Percentiles rank a stretch among this genome's conserved stretches.
phyloP scores from a whole-genome alignment of 2,113 vertebrate species.

The Zosterops lateralis region DNA sequence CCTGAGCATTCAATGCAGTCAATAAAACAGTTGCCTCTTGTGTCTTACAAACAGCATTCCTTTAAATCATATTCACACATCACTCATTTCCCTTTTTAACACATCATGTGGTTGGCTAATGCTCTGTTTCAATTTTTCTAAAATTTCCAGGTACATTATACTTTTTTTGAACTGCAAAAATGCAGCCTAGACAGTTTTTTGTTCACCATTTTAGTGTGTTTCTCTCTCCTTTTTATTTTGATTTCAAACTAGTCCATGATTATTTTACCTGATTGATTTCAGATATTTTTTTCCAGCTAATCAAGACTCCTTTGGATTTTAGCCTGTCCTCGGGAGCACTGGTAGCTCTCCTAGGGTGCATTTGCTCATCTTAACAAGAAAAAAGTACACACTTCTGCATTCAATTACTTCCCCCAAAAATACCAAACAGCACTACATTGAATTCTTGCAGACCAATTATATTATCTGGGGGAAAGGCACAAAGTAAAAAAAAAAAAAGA shows the following conservation, averaged over 20 bases:
- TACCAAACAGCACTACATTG: not conserved
- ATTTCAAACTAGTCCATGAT: not conserved
- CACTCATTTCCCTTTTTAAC: not conserved
- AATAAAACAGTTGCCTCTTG: not conserved
- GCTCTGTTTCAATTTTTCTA: not conserved
- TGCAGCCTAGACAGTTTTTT: not conserved
- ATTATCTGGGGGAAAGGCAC: not conserved
- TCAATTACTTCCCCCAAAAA: not conserved
- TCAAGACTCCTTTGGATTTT: not conserved
- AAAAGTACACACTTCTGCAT: not conserved
- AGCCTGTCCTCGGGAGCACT: not conserved
- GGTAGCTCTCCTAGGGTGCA: not conserved
- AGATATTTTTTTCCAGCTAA: not conserved
- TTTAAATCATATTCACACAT: rapidly evolving
- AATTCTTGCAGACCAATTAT: not conserved
- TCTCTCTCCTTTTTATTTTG: not conserved
- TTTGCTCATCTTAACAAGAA: not conserved
- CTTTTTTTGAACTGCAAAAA: not conserved
- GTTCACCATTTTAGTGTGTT: not conserved
- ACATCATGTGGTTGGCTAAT: not conserved
- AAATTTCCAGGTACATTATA: rapidly evolving
- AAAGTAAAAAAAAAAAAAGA: not conserved
- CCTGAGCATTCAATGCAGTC: not conserved
- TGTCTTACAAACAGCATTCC: not conserved
- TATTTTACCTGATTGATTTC: not conserved